These are phyloP conservation scores for Macroteleia sp. DNA, from an alignment of 2,888 invertebrate genomes.

Conservation along the genomic window DNA sequence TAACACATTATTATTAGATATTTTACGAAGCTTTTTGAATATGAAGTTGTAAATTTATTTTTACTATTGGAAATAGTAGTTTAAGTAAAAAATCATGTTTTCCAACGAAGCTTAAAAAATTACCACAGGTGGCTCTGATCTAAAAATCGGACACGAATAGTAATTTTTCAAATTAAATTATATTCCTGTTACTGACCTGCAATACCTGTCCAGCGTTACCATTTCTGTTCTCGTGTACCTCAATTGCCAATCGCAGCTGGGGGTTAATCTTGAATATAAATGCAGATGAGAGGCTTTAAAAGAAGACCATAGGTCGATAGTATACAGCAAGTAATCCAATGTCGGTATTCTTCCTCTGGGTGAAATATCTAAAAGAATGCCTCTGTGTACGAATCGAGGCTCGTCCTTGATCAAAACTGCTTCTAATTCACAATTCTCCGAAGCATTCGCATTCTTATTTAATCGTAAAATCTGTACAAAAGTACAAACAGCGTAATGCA, in stretches of 20 bases:
- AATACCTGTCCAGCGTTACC: constrained; percentile 86
- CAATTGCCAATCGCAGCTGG: constrained; percentile 84
- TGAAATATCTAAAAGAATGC: constrained; percentile 86
- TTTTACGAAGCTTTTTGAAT: too few species aligned
- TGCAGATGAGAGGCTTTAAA: constrained; percentile 86
- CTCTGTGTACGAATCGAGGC: constrained; percentile 86
- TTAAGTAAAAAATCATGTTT: too few species aligned
- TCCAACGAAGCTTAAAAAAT: too few species aligned
- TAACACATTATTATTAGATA: too few species aligned
- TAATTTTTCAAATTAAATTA: too few species aligned
- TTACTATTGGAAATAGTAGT: too few species aligned
- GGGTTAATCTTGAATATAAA: constrained; percentile 83
- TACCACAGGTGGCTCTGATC: too few species aligned
- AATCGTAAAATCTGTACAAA: constrained; percentile 85
- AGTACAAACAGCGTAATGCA: constrained; percentile 86
- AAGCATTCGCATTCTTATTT: constrained; percentile 78
- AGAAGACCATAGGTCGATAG: constrained; percentile 85
- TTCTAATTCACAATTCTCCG: constrained; percentile 79
- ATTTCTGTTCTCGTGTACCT: constrained; percentile 85
- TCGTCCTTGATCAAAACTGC: constrained; percentile 86
- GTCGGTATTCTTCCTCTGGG: constrained; percentile 86
- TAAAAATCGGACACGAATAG: too few species aligned
- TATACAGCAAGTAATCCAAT: constrained; percentile 85
- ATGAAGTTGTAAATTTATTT: too few species aligned
- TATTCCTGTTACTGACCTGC: too few species aligned